Evolutionary conservation across 2,888 invertebrate species (phyloP).

Genomic region (Pediacus dermestoides): DNA sequence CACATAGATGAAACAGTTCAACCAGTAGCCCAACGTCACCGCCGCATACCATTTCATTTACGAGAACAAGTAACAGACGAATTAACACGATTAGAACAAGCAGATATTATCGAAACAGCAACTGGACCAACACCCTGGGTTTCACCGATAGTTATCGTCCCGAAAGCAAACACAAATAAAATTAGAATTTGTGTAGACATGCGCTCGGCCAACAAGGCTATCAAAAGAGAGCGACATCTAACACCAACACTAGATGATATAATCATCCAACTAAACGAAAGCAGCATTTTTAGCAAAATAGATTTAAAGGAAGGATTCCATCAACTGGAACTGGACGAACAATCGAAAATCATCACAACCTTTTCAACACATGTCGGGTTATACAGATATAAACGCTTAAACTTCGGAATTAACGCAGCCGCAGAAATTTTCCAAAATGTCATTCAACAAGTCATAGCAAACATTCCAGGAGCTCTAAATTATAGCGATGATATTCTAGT

Average conservation of each 20-base stretch:
- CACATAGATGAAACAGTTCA: conserved; percentile 17
- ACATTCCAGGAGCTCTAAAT: conserved; percentile 38
- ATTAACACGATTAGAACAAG: conserved; percentile 16
- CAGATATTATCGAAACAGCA: conserved; percentile 23
- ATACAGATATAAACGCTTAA: conserved; percentile 40
- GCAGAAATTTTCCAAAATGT: conserved; percentile 47
- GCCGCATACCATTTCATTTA: conserved; percentile 22
- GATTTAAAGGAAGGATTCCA: conserved; percentile 37
- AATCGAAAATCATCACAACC: conserved; percentile 37
- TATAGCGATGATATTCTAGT: conserved; percentile 45
- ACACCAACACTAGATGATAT: conserved; percentile 20
- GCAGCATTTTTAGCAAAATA: conserved; percentile 13
- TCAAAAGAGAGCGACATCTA: conserved; percentile 15
- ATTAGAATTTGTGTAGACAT: conserved; percentile 22
- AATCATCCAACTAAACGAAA: conserved; percentile 14
- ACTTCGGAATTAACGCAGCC: conserved; percentile 43
- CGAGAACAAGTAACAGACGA: conserved; percentile 18
- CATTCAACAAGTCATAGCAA: conserved; percentile 37
- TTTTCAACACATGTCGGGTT: conserved; percentile 40
- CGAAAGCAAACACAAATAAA: conserved; percentile 19
- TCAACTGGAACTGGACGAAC: conserved; percentile 35
- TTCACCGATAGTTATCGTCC: conserved; percentile 26
- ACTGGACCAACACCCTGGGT: conserved; percentile 23
- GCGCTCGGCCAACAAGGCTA: conserved; percentile 14
- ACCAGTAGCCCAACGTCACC: conserved; percentile 20